Evolutionary conservation across 1,140 invertebrate genomes (phyloP), one percentile per base, ranked within the genome.

Genomic region (Pseudomyrmex concolor): DNA sequence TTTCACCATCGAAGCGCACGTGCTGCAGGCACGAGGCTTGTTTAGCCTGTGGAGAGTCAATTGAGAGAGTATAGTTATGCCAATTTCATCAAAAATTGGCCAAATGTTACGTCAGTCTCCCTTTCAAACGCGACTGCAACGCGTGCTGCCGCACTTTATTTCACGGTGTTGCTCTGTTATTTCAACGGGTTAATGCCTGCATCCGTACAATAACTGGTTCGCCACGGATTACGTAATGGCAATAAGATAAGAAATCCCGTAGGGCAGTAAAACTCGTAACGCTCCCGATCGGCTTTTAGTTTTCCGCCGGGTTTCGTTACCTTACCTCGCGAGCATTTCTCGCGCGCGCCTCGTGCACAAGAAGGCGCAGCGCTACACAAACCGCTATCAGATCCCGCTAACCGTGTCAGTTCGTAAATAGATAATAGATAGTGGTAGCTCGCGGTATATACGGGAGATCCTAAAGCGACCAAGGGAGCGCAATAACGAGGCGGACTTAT

Each of bases 191-290:
- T 83, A 85, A 88, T 72, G 86, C 87, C 86, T 57, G 83, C 86
- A 87, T 88, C 86, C 83, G 70, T 82, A 88, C 86, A 88, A 88
- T 80, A 83, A 87, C 80, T 80, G 86, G 86, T 86, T 60, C 55
- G 67, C 25, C 13, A 76, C 63, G 34, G 15, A 22, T 88, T 88
- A 78, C 87, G 87, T 68, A 88, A 88, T 74, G 72, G 66, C 78
- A 62, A 67, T 64, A 59, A 89, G 87, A 89, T 89, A 89, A 89
- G 86, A 88, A 89, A 89, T 88, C 87, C 87, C 87, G 87, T 86
- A 85, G 87, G 78, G 87, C 80, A 89, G 86, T 89, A 89, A 89
- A 89, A 89, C 87, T 81, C 84, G 73, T 76, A 83, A 82, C 64
- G 86, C 70, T 80, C 72, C 73, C 80, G 84, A 89, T 89, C 67